Evolutionary conservation across 1,140 invertebrate genomes (phyloP), one percentile per base, ranked within the genome.

Genomic region (Oncopodura yosiiana): DNA sequence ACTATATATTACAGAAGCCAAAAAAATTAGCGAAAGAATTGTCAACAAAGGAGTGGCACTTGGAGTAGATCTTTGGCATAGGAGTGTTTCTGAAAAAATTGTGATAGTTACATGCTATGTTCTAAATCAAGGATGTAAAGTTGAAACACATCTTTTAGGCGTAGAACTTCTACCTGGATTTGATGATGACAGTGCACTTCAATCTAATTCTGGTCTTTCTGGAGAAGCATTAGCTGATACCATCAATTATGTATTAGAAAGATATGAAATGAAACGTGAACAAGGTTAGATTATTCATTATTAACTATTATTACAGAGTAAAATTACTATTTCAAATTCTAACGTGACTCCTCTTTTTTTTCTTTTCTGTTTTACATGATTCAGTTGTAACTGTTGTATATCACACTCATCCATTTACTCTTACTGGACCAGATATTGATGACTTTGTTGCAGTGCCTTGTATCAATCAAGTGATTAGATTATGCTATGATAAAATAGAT

Each of bases 391-490:
- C n/a, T 6, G 11, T 23, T 38, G n/a, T 16, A 29, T 16, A 12
- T 11, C 23, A 29, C 32, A 6, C 26, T 48, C 11, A 18, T 48
- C 3, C n/a, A 48, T 34, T 48, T 29, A 26, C 14, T 24, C 5
- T 24, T 21, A 18, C 21, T 11, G 9, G 48, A 39, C 14, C 18
- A 32, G 21, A 29, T 23, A 3, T 19, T 21, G 12, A 32, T n/a
- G 48, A 27, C 5, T 14, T 39, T 6, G 6, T 37, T 19, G 24
- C 32, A 3, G 9, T 53, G 5, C 53, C 53, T 18, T 55, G 53
- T 26, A 18, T 55, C 3, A 55, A 46, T 48, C 18, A 46, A 18
- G 44, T 48, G 19, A 27, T 55, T 2, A 18, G 19, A 27, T 2
- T 38, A 23, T 36, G 43, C 27, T 55, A 37, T 39, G 37, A 36